These are phyloP conservation scores for Drosophila affinis DNA, from an alignment of 2,888 invertebrate species.

Conservation along the genomic window DNA sequence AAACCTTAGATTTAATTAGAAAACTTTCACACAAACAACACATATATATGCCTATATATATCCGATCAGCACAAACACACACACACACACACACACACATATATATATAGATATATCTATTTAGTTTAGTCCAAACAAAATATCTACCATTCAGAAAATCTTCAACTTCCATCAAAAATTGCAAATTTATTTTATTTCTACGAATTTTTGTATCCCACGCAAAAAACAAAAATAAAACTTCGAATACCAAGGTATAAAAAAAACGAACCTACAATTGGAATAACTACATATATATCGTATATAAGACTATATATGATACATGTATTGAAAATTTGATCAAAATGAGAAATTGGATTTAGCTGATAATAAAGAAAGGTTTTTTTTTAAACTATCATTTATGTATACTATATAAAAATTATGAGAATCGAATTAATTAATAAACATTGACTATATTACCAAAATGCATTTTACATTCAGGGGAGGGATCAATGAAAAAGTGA, in stretches of 20 bases:
- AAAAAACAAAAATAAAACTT: conserved; percentile 6
- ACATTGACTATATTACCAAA: conserved; percentile 69
- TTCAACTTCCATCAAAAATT: conserved; percentile 57
- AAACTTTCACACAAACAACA: conserved; percentile 35
- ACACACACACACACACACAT: conserved; percentile 31
- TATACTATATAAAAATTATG: conserved; percentile 68
- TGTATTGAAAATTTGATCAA: conserved; percentile 29
- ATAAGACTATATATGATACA: conserved; percentile 19
- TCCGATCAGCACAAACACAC: conserved; percentile 23
- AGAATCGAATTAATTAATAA: conserved; percentile 70
- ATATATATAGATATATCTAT: conserved; percentile 29
- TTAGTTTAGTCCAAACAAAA: conserved; percentile 36
- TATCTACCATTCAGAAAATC: conserved; percentile 24
- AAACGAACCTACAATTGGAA: conserved; percentile 6
- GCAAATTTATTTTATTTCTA: conserved; percentile 42
- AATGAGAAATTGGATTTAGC: conserved; percentile 57
- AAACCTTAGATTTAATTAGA: conserved; percentile 30
- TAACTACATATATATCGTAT: conserved; percentile 2
- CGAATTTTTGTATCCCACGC: conserved; percentile 34
- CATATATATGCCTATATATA: conserved; percentile 25
- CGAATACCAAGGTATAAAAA: conserved; percentile 5
- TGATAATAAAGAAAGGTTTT: conserved; percentile 51
- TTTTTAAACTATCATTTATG: conserved; percentile 62
- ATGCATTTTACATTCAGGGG: not conserved
- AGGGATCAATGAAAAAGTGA: not conserved